These are phyloP conservation scores for Nothobranchius furzeri DNA, from an alignment of 2,113 vertebrate genomes.

Conservation along the genomic window DNA sequence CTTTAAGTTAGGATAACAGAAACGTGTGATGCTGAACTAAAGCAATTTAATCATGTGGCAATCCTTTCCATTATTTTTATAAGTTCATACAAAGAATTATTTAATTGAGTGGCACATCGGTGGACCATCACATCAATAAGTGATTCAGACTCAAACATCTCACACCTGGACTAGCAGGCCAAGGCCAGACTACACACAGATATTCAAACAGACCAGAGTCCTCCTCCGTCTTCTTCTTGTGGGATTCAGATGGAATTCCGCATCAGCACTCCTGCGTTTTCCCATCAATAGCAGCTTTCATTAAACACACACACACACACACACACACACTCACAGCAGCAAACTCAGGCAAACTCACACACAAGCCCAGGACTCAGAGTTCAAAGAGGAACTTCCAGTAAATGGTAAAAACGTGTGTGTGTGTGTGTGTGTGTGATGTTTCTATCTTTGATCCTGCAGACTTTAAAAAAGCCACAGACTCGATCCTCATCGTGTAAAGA, in stretches of 20 bases:
- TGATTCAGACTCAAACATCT: conserved; percentile 17
- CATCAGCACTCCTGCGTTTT: conserved; percentile 25
- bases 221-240: conserved; percentile 57
- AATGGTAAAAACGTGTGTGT: not conserved
- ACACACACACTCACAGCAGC: conserved; percentile 14
- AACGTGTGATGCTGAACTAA: too few species aligned
- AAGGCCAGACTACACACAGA: conserved; percentile 26
- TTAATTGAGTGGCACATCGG: not conserved
- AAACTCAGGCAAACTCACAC: conserved; percentile 16
- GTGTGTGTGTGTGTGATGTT: too few species aligned
- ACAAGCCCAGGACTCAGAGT: conserved; percentile 23
- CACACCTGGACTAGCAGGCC: conserved; percentile 54
- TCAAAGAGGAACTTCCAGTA: conserved; percentile 24
- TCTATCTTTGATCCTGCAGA: too few species aligned
- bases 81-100: too few species aligned
- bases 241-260: conserved; percentile 54
- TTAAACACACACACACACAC: conserved; percentile 11
- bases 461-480: conserved; percentile 32
- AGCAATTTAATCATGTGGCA: too few species aligned
- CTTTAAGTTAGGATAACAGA: too few species aligned
- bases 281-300: conserved; percentile 65
- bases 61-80: too few species aligned
- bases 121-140: not conserved
- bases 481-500: not conserved
- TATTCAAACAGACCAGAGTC: conserved; percentile 27